Base-by-base conservation (phyloP, 35 echinoderm and acorn worm genomes). In the Heliocidaris erythrogramma region DNA sequence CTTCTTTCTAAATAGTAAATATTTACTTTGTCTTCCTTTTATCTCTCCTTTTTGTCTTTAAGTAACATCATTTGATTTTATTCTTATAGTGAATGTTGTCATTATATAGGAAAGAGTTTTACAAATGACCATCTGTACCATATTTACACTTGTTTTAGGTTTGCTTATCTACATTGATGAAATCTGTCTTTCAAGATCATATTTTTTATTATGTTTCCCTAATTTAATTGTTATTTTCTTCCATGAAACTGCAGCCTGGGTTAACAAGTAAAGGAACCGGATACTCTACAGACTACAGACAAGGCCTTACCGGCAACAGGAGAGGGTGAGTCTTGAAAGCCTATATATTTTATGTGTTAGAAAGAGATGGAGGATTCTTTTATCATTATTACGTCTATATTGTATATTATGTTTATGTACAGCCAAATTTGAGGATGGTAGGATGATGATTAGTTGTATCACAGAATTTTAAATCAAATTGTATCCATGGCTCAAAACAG, bases 241-340 rank as follows among this genome's bases (percentile, higher is more conserved):
- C 35, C 35, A 1, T 42, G 35, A 42, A 42, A 42, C 35, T 95
- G 16, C 94, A 98, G 97, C 95, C 97, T 90, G 94, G 96, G 31
- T 86, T 98, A 71, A 98, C 97, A 13, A 96, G 91, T 85, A 96
- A 96, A 96, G 97, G 97, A 0, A 94, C 90, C 78, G 97, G 97
- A 13, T 95, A 27, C 85, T 92, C 92, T n/a, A 95, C 97, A 86
- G 92, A 71, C 86, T 98, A 98, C 93, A 91, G 95, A 86, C 85
- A 92, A 59, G 91, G 91, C n/a, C 49, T 92, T 2, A 92, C 97
- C 85, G 94, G 95, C 49, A 93, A 52, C 48, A 47, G 90, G 48
- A 85, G 95, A 94, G 90, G 95, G 96, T 97, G 94, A 60, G 96
- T 48, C 30, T 27, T 78, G 18, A 60, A 42, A 42, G 35, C 35